Percentiles rank a stretch among this genome's conserved stretches.
Evolutionary conservation across 1,140 invertebrate species (phyloP).

Genomic region (Drosophila dunni): DNA sequence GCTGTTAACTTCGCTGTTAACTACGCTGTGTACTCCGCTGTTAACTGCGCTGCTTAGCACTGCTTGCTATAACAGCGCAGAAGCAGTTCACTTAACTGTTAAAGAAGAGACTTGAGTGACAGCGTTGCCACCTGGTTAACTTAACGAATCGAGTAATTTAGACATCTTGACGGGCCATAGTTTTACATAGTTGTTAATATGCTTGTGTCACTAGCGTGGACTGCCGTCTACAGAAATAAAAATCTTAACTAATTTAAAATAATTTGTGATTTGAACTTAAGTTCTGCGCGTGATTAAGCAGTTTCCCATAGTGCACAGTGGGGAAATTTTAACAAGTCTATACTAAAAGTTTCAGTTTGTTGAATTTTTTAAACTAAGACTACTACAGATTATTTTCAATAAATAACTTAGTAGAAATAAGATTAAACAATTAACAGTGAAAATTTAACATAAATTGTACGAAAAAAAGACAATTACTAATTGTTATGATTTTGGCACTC

Average conservation of each 20-base stretch:
- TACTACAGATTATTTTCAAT: neutral
- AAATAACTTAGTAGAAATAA: neutral
- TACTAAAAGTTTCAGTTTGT: neutral
- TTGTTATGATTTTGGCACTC: neutral
- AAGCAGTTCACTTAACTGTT: neutral
- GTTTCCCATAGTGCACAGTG: neutral
- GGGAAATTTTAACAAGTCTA: neutral
- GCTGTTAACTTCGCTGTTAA: neutral
- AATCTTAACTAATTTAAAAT: neutral
- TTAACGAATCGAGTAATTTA: neutral
- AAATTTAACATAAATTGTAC: slow-evolving; percentile 9
- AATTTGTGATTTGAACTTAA: neutral
- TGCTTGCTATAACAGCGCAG: neutral
- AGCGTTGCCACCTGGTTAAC: neutral
- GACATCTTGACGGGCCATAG: neutral
- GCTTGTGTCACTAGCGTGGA: neutral
- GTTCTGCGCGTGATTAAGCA: neutral
- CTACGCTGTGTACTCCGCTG: neutral
- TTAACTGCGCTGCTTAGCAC: neutral
- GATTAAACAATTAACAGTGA: slow-evolving; percentile 14
- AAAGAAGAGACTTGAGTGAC: neutral
- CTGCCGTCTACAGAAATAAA: neutral
- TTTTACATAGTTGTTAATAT: slow-evolving; percentile 10
- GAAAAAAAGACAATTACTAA: neutral
- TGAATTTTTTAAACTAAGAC: neutral